Conservation (phyloP, 2,797 vertebrate genomes). For the Sciurus carolinensis region DNA sequence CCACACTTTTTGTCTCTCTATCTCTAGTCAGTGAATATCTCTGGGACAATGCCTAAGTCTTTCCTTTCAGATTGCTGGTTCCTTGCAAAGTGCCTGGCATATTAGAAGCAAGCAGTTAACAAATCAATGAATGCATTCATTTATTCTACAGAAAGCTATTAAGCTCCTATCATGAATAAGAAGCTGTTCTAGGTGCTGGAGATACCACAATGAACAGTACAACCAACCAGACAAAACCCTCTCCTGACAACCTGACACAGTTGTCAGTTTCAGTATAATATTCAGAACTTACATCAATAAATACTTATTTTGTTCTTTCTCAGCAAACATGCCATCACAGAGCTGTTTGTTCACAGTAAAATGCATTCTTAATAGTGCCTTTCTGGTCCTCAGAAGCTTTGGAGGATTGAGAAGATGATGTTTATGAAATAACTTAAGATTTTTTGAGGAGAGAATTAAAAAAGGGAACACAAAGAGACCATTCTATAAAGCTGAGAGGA, state of each 20-base stretch:
- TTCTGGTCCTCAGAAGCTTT: background rate
- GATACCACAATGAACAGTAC: background rate
- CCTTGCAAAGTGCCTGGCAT: background rate
- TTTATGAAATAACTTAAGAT: constrained; percentile 4
- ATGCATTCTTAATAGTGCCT: background rate
- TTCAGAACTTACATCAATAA: no score
- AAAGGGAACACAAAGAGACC: constrained; percentile 14
- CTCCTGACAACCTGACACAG: background rate
- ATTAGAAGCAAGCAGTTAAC: background rate
- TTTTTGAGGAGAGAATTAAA: constrained; percentile 31
- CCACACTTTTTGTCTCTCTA: background rate
- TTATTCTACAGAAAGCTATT: constrained; percentile 1
- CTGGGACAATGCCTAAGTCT: background rate
- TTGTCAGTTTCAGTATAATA: no score
- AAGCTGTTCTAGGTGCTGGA: background rate
- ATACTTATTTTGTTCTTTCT: no score
- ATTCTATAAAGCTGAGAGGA: constrained; percentile 14
- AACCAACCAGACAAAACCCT: background rate
- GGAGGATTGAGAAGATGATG: constrained; percentile 6
- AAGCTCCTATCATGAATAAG: background rate
- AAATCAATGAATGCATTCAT: background rate
- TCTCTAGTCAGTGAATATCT: background rate
- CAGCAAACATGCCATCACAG: background rate
- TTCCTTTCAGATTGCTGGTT: background rate
- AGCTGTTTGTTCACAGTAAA: background rate